Evolutionary conservation across 2,113 vertebrate genomes (phyloP), one percentile per base, ranked within the genome.

Genomic region (Ranitomeya imitator): DNA sequence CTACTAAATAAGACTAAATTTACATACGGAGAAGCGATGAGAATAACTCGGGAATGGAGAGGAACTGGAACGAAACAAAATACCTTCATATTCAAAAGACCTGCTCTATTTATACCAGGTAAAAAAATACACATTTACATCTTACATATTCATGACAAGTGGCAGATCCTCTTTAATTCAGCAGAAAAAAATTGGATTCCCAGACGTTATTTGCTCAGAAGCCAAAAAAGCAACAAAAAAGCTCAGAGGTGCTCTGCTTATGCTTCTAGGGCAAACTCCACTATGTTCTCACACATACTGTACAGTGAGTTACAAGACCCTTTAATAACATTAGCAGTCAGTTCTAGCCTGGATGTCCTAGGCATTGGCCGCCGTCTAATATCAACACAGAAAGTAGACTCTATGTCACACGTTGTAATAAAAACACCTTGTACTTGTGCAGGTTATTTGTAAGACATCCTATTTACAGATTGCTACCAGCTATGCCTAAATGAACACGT

Each of bases 361-460:
- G 71, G 7, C 71, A 74, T 74, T 74, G 71, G 71, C 71, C 45
- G 71, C 31, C 10, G 71, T 74, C 71, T 74, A 74, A 74, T 18
- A 51, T 23, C 37, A 74, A 74, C 71, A 74, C 37, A 45, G 71
- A 69, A 19, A 69, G 37, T 4, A 69, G 11, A 83, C 60, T 67
- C 6, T 5, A n/a, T 8, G 21, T 52, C 21, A 54, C 21, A 12
- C n/a, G 16, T 16, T 67, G 61, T 19, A 67, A 65, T 37, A 82
- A 45, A 67, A 26, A 83, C 61, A 83, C 45, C 61, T 21, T 69
- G 37, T 14, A n/a, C 60, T 67, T 52, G 12, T 65, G 31, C 37
- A 45, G 6, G 71, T 74, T 74, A 7, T 74, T 45, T 37, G 0
- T 6, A 74, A 74, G 21, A 54, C 67, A 37, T 61, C 59, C 59